A percentile compares a stretch with the other conserved stretches of the same genome.
Evolutionary conservation across 2,113 vertebrate species (phyloP).

Genomic region (Coracopsis vasa): DNA sequence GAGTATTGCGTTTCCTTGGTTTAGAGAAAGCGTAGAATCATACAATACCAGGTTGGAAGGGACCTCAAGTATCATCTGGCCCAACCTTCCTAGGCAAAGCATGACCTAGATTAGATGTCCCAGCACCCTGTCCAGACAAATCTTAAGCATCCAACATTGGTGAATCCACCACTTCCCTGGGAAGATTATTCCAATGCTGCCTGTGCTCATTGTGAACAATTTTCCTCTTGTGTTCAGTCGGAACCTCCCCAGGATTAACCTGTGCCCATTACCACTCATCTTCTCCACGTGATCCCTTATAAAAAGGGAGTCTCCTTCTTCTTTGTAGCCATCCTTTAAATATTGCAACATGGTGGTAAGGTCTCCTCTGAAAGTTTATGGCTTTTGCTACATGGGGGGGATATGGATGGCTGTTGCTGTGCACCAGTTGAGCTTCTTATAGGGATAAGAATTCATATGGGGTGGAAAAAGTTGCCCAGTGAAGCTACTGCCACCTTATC

Average conservation of each 20-base stretch:
- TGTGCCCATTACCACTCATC: background rate
- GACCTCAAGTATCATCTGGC: background rate
- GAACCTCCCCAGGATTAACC: background rate
- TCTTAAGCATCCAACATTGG: background rate
- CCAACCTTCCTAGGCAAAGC: background rate
- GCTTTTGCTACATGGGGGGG: background rate
- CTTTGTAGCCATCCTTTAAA: background rate
- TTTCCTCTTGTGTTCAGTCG: background rate
- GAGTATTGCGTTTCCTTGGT: accelerated
- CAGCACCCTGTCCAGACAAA: background rate
- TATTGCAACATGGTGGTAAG: background rate
- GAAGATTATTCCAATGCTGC: background rate
- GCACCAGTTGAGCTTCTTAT: background rate
- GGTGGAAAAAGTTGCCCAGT: background rate
- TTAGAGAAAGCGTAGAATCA: background rate
- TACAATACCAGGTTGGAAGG: background rate
- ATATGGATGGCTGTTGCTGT: background rate
- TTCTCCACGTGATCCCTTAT: background rate
- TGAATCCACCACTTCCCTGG: background rate
- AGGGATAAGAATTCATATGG: background rate
- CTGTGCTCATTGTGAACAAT: background rate
- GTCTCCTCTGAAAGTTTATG: background rate
- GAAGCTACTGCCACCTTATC: background rate
- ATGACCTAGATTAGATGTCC: background rate
- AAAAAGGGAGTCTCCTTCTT: background rate